Evolutionary conservation across 2,113 vertebrate species (phyloP).

Genomic region (Garra rufa): DNA sequence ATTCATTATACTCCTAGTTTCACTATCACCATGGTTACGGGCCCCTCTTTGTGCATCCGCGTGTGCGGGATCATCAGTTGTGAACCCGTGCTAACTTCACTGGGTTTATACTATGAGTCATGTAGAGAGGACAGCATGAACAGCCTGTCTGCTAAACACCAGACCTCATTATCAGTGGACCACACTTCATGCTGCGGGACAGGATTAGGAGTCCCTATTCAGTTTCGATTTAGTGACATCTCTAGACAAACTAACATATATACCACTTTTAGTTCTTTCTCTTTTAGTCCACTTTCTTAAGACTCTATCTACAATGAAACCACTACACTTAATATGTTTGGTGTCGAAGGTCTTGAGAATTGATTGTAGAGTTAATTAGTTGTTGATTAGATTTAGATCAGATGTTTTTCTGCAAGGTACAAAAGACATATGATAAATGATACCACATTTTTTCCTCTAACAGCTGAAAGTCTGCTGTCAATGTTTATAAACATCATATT

Average conservation of each 20-base stretch:
- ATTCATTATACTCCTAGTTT: constrained; percentile 23
- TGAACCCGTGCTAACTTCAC: constrained; percentile 7
- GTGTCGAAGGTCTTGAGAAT: background rate
- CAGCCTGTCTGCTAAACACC: constrained; percentile 1
- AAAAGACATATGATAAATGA: background rate
- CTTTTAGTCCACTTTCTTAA: background rate
- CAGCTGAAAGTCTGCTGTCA: background rate
- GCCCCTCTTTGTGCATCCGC: background rate
- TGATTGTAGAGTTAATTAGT: background rate
- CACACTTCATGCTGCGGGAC: background rate
- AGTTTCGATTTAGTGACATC: background rate
- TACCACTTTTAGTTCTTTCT: background rate
- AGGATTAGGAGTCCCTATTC: background rate
- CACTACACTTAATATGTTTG: background rate
- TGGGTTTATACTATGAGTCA: constrained; percentile 14
- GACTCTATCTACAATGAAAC: background rate
- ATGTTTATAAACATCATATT: background rate
- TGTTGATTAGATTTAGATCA: background rate
- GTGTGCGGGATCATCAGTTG: constrained; percentile 13
- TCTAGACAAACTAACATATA: background rate
- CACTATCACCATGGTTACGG: constrained; percentile 46
- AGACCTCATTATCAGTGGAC: constrained; percentile 23
- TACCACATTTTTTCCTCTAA: background rate
- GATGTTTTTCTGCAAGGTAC: background rate
- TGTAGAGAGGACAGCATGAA: constrained; percentile 4